Base-by-base conservation (phyloP, 1,140 invertebrate species). In the Pseudomyrmex sp. region DNA sequence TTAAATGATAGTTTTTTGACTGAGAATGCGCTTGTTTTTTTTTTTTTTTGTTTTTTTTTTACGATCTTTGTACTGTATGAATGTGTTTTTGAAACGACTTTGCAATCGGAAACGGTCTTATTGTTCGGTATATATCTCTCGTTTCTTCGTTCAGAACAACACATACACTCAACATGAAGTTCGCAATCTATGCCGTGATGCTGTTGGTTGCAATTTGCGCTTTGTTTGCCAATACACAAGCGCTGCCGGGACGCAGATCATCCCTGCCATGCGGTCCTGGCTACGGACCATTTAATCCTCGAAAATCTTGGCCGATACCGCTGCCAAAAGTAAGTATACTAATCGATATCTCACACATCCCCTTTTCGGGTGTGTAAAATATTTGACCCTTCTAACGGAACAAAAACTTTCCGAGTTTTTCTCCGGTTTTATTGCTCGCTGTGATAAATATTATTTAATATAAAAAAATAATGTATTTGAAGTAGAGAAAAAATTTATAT, bases 211-310 rank as follows among this genome's bases (percentile, higher is more conserved):
- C 75, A 73, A 66, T 82, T 12, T 82, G 75, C 12, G 46, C 35
- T 54, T 35, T 65, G 26, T 80, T 85, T 82, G 68, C 23, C 20
- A 63, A 82, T 66, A 61, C 50, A 59, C 75, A 77, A 56, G n/a
- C 54, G 8, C 23, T 74, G 5, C 56, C 56, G 0, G 12, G 20
- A 61, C 18, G 59, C 18, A 74, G 13, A 48, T 13, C 12, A 59
- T 56, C 26, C 1, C 23, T 74, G 44, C 44, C 56, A 26, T 1
- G 8, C 15, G 18, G 44, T 15, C 44, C 56, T 26, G 44, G 44
- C 52, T 72, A 56, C 4, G 82, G 82, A 52, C 66, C 83, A 74
- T 80, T 73, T 52, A 85, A 86, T 85, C 85, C 74, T 8, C 58
- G 18, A 52, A 44, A 10, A 50, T 3, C 56, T 7, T 77, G 46